Evolutionary conservation across 2,797 vertebrate genomes (phyloP), one percentile per base, ranked within the genome.

Genomic region (Hydrophis major): DNA sequence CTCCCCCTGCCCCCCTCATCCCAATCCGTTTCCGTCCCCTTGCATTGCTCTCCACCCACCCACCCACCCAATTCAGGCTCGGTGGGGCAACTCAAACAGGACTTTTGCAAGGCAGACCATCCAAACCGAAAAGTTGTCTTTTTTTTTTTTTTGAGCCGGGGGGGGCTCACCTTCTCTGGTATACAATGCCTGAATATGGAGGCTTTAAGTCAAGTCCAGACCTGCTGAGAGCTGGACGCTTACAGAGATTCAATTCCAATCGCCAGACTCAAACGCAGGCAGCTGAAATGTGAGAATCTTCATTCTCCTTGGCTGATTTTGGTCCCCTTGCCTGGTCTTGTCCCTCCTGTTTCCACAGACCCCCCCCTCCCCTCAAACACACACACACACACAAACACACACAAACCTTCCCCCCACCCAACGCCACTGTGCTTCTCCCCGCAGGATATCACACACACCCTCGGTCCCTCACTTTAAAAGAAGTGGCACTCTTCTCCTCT

Each of bases 391-490:
- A 57, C 0, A 32, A 32, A 32, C 32, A 16, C 56, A 20, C 57
- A 32, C 28, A 12, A 27, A 61, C 25, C 92, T 8, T 20, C 95
- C 92, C 28, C 92, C 11, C n/a, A 95, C 92, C 28, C 89, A 94
- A 91, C 94, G 94, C 96, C 92, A 93, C 95, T 22, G 57, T 96
- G 55, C 95, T 95, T 94, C 69, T 78, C 93, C 74, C 94, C 61
- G 86, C 27, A 74, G 88, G 22, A 94, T 93, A 94, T 97, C 0
- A 42, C 91, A 92, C 97, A 95, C 74, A 4, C 96, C 97, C 96
- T 96, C 66, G 61, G 96, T 97, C 96, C 97, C 59, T 32, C 97
- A 96, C 98, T 99, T 98, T 98, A 98, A 99, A 99, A 99, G 99
- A 98, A 99, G 97, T 96, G 97, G 97, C 96, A 95, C 10, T 50